Percentiles rank a stretch among this genome's conserved stretches.
Conservation (phyloP, 1,140 invertebrate genomes). For the Anoplophora glabripennis region DNA sequence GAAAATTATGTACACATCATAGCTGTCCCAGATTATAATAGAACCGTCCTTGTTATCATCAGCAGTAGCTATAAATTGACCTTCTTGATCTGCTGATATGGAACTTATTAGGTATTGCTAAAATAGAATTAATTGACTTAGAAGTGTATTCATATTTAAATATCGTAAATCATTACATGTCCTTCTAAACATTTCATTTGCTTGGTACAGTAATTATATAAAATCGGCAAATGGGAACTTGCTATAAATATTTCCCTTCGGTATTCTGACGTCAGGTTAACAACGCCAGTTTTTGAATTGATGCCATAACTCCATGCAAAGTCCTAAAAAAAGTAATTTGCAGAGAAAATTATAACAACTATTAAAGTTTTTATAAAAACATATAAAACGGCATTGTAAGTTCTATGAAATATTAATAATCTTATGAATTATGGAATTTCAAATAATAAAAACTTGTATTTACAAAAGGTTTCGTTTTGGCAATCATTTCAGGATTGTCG, state of each 20-base stretch:
- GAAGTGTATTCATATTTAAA: too few relatives aligned
- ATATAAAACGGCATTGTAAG: too few relatives aligned
- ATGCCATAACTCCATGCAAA: constrained; percentile 57
- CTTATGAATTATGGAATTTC: constrained; percentile 9
- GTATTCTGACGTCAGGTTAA: constrained; percentile 53
- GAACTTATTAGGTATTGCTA: constrained; percentile 19
- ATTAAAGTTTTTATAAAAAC: too few relatives aligned
- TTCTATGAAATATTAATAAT: too few relatives aligned
- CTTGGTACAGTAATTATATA: constrained; percentile 55
- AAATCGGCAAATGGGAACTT: constrained; percentile 52
- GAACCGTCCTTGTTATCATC: constrained; percentile 53
- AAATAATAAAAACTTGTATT: too few relatives aligned
- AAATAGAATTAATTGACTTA: background rate
- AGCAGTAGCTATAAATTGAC: constrained; percentile 51
- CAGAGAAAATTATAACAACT: background rate
- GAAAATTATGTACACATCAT: too few relatives aligned
- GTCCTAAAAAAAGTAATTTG: constrained; percentile 39
- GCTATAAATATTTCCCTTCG: constrained; percentile 53
- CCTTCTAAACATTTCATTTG: constrained; percentile 56
- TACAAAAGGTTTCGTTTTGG: constrained; percentile 30
- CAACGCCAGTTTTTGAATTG: constrained; percentile 51
- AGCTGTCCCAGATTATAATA: constrained; percentile 57
- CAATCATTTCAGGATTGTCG: constrained; percentile 14
- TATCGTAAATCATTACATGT: constrained; percentile 51
- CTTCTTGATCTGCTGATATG: constrained; percentile 26